Evolutionary conservation across 2,888 invertebrate species (phyloP).

Genomic region (Eulithis prunata): DNA sequence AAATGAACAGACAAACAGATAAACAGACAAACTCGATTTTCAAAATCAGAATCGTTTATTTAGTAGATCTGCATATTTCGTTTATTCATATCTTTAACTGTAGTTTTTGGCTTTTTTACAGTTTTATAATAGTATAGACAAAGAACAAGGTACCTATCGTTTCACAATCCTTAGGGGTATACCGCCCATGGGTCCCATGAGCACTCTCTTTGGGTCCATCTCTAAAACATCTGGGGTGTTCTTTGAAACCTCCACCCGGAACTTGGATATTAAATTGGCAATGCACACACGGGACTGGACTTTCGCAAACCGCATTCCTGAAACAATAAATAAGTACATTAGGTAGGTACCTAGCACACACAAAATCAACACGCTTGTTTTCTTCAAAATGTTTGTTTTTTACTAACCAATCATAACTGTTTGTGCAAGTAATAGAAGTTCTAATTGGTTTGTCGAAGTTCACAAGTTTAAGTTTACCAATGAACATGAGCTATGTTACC

Average conservation of each 20-base stretch:
- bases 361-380: background rate
- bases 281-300: slow-evolving; percentile 2
- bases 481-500: too few relatives aligned
- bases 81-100: too few relatives aligned
- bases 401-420: too few relatives aligned
- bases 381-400: too few relatives aligned
- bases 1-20: too few relatives aligned
- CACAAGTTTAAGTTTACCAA: too few relatives aligned
- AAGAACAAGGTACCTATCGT: background rate
- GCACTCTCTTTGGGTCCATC: background rate
- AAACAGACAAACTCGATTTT: too few relatives aligned
- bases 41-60: too few relatives aligned
- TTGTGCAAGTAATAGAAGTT: background rate
- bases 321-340: background rate
- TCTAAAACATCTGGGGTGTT: background rate
- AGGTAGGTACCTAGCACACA: background rate
- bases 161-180: background rate
- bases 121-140: too few relatives aligned
- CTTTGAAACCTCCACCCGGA: background rate
- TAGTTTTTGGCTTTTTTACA: too few relatives aligned
- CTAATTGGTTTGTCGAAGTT: background rate
- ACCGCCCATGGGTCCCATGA: background rate
- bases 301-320: slow-evolving; percentile 1
- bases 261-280: background rate
- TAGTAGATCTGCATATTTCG: too few relatives aligned